A percentile compares a stretch with the other conserved stretches of the same genome.
Evolutionary conservation across 2,113 vertebrate genomes (phyloP).

Genomic region (Myotis yumanensis): DNA sequence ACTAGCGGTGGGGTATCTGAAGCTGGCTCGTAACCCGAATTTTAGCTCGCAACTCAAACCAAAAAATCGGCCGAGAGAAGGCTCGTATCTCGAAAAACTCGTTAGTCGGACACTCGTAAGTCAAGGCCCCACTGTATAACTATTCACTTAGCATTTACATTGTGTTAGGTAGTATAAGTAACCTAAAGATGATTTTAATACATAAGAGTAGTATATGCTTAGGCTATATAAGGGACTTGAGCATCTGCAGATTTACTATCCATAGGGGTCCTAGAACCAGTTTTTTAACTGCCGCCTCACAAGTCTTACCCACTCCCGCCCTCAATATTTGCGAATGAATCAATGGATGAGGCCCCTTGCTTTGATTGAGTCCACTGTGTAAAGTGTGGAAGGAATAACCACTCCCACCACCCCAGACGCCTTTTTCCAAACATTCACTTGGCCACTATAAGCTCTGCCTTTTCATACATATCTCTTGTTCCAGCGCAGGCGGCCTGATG

Average conservation of each 20-base stretch:
- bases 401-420: neutral
- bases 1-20: too few species aligned
- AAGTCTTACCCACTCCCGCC: neutral
- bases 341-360: neutral
- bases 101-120: too few species aligned
- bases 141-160: neutral
- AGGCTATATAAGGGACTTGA: neutral
- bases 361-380: neutral
- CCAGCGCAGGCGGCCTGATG: too few species aligned
- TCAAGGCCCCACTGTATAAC: neutral
- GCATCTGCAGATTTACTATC: neutral
- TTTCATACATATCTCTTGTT: neutral
- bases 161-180: neutral
- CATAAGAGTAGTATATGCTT: neutral
- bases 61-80: too few species aligned
- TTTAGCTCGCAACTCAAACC: too few species aligned
- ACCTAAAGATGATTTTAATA: neutral
- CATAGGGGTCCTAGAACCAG: neutral
- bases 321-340: neutral
- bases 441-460: neutral
- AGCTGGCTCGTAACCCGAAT: too few species aligned
- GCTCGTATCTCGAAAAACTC: too few species aligned
- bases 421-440: neutral
- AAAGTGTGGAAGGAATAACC: neutral
- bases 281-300: neutral